A percentile compares a stretch with the other conserved stretches of the same genome.
Evolutionary conservation across 2,113 vertebrate genomes (phyloP).

Genomic region (Platysternon megacephalum): DNA sequence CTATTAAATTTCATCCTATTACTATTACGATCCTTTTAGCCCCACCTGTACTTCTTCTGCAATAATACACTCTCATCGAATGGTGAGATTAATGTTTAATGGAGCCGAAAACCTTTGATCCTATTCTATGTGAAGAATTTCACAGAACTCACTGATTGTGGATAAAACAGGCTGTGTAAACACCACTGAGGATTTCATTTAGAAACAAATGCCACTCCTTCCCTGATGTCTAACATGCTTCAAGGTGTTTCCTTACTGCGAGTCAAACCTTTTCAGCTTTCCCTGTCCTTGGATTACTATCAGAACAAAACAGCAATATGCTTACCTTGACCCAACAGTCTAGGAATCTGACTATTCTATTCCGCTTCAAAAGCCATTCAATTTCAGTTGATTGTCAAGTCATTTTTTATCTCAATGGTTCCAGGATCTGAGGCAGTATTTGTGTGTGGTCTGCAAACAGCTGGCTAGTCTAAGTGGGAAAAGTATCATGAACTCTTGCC

Average conservation of each 20-base stretch:
- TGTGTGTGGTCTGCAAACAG: neutral
- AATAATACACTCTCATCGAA: slow-evolving; percentile 1
- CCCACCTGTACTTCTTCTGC: slow-evolving; percentile 7
- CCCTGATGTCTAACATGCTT: neutral
- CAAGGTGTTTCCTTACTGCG: neutral
- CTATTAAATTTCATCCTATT: no score
- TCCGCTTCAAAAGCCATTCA: slow-evolving; percentile 10
- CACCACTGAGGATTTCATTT: neutral
- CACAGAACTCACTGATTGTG: neutral
- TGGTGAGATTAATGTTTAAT: slow-evolving; percentile 8
- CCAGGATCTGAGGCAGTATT: neutral
- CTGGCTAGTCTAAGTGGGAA: neutral
- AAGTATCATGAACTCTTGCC: neutral
- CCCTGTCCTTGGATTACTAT: neutral
- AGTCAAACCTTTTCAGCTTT: slow-evolving; percentile 8
- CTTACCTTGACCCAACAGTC: neutral
- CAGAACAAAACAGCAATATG: neutral
- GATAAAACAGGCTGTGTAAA: neutral
- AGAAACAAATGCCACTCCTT: neutral
- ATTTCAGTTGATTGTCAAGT: neutral
- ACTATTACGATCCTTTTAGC: neutral
- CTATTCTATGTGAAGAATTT: neutral
- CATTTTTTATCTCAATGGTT: neutral
- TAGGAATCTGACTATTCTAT: neutral
- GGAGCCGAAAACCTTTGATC: slow-evolving; percentile 6